Evolutionary conservation across 2,888 invertebrate species (phyloP).

Genomic region (Apamea sordens): DNA sequence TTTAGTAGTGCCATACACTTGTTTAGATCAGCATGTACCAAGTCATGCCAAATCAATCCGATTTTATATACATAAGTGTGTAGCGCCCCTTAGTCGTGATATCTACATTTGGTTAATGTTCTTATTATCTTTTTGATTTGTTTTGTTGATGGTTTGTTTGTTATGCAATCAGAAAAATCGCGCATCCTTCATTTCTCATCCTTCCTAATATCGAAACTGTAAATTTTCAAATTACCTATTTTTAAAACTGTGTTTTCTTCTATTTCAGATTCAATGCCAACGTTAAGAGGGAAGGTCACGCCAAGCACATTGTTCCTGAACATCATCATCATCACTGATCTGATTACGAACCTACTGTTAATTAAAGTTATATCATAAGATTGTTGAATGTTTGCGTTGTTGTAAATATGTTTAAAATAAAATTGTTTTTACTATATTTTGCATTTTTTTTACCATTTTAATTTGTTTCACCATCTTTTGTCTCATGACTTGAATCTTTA

Average conservation of each 20-base stretch:
- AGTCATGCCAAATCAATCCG: not conserved
- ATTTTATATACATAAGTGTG: not conserved
- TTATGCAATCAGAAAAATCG: not conserved
- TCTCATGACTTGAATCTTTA: not conserved
- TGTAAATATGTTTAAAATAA: constrained; percentile 25
- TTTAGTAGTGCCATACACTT: not conserved
- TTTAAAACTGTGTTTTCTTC: not conserved
- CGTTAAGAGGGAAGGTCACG: constrained; percentile 64
- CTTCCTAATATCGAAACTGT: not conserved
- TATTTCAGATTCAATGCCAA: constrained; percentile 62
- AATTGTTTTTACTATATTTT: not conserved
- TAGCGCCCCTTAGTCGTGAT: not conserved
- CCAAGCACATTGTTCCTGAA: constrained; percentile 65
- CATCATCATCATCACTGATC: constrained; percentile 61
- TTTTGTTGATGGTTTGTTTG: not conserved
- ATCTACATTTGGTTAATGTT: not conserved
- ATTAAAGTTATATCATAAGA: constrained; percentile 42
- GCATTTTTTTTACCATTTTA: not conserved
- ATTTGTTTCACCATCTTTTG: not conserved
- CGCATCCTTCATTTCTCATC: not conserved
- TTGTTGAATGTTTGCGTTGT: constrained; percentile 30
- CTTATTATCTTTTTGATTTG: not conserved
- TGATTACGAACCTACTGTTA: constrained; percentile 29
- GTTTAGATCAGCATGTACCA: not conserved
- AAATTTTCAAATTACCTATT: not conserved